Conservation (phyloP, 2,888 invertebrate species). For the Melanostoma mellinum region DNA sequence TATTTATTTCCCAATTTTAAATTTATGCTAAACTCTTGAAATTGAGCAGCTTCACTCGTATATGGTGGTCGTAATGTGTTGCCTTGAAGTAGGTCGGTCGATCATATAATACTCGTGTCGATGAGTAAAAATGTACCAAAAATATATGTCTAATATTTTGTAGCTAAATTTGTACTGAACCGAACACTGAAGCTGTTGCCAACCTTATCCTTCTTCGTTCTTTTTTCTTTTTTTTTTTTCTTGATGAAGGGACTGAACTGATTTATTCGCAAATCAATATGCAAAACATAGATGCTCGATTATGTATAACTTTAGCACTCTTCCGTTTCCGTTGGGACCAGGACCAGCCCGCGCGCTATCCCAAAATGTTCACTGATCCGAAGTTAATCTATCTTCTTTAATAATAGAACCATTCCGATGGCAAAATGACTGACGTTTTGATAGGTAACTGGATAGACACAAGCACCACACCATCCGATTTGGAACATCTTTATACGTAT, state of each 20-base stretch:
- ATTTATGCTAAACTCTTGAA: conserved; percentile 1
- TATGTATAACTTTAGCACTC: conserved; percentile 24
- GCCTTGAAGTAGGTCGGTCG: no score
- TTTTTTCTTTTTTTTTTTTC: no score
- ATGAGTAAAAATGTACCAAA: no score
- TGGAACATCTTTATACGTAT: conserved; percentile 28
- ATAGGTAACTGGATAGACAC: conserved; percentile 1
- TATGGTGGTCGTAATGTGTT: no score
- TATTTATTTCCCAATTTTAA: conserved; percentile 29
- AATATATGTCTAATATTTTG: no score
- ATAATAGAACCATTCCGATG: conserved; percentile 66
- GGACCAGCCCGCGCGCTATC: conserved; percentile 55
- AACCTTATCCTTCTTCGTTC: conserved; percentile 17
- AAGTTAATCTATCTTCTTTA: conserved; percentile 62
- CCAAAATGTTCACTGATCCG: conserved; percentile 66
- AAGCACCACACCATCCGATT: conserved; percentile 3
- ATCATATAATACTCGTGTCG: no score
- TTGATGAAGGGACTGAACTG: neutral
- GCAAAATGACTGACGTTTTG: conserved; percentile 34
- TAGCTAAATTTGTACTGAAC: no score
- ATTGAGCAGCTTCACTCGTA: no score
- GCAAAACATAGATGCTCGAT: conserved; percentile 17
- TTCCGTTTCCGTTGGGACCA: conserved; percentile 44
- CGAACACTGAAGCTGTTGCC: no score
- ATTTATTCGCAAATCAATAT: conserved; percentile 15